Evolutionary conservation across 2,888 invertebrate genomes (phyloP), one percentile per base, ranked within the genome.

Genomic region (Lasioglossum marginatum): DNA sequence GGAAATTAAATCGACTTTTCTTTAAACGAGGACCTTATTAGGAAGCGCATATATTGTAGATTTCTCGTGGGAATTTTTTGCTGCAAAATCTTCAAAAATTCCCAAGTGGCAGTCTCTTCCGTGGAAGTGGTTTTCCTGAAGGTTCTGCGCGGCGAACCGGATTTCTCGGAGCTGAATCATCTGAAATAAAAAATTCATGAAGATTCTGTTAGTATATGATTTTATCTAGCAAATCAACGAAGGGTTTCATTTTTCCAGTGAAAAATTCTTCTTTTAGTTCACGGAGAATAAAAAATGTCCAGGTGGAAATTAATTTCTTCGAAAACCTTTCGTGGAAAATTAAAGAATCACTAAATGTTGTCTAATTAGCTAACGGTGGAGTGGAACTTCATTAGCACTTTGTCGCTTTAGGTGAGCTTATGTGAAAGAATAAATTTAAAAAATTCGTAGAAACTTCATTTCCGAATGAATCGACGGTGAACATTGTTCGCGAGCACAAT

Each of bases 111-210:
- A 63, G 63, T 27, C 31, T 16, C 31, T 27, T 31, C 31, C 14
- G 31, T 31, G 63, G 31, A 63, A 63, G 63, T 31, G 63, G 57
- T 57, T 57, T 57, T n/a, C 57, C n/a, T 57, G n/a, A 57, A 57
- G 57, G 12, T n/a, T n/a, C n/a, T 57, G 57, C 57, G 0, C 57
- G n/a, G n/a, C 63, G 27, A 63, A 5, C 31, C 14, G 27, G 27
- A 63, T 31, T 63, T 63, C 63, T 31, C 31, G 5, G 63, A 31
- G 31, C 63, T 63, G 63, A 63, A 63, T 63, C 63, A 63, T 63
- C 31, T 63, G 27, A 63, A 63, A 63, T 63, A 63, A 63, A 63
- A 63, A 27, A 31, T 63, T 27, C 63, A 45, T 31, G 66, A 45
- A 68, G 43, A 45, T 45, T 31, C 63, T 31, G 16, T 31, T 27